A percentile compares a stretch with the other conserved stretches of the same genome.
phyloP scores from a whole-genome alignment of 2,113 vertebrate genomes.

The Capricornis sumatraensis region DNA sequence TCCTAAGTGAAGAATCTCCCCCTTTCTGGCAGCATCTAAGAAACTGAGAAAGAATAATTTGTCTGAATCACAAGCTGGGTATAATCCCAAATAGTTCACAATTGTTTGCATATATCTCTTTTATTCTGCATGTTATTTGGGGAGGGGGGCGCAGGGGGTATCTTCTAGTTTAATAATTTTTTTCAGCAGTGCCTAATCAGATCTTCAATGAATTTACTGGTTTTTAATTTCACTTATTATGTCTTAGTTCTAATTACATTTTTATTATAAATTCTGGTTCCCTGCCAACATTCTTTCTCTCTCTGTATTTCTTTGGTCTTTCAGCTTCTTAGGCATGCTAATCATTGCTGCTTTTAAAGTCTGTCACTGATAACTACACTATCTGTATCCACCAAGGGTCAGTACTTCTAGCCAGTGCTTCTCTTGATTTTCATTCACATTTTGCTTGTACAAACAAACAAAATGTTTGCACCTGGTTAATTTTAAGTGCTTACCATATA shows the following conservation, averaged over 20 bases:
- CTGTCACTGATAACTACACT: neutral
- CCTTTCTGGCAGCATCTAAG: neutral
- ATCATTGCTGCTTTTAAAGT: neutral
- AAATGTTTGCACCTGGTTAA: neutral
- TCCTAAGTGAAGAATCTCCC: neutral
- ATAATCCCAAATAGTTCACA: neutral
- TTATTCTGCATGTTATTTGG: neutral
- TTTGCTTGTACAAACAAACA: neutral
- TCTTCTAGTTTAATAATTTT: neutral
- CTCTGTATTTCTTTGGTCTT: neutral
- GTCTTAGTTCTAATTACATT: neutral
- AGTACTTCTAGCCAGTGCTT: neutral
- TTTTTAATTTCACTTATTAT: neutral
- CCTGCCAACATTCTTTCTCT: neutral
- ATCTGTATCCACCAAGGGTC: neutral
- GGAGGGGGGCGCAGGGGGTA: fast-evolving
- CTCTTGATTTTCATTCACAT: neutral
- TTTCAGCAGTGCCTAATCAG: neutral
- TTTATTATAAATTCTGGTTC: neutral
- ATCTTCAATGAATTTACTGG: neutral
- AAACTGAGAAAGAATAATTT: neutral
- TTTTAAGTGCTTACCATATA: neutral
- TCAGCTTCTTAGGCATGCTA: neutral
- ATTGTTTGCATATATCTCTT: neutral
- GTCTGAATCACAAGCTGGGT: neutral